Evolutionary conservation across 2,797 vertebrate genomes (phyloP), one percentile per base, ranked within the genome.

Genomic region (Myotis findleyi): DNA sequence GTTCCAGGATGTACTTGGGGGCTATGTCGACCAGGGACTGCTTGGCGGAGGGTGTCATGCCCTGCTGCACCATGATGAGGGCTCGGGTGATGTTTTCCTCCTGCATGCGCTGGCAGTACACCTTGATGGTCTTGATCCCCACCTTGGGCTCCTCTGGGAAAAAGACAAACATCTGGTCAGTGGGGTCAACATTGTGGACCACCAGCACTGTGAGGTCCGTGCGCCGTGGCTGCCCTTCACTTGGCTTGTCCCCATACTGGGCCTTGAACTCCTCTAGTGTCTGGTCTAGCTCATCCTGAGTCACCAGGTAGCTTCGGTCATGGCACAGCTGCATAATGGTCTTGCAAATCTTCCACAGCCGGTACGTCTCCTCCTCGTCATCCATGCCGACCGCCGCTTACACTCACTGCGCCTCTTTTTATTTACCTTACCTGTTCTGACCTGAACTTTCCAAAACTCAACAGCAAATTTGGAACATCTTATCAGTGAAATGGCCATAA

Each of bases 141-240:
- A 99, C 99, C 87, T 99, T 99, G 41, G 99, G 99, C 91, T 99
- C 99, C 99, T 99, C 99, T 99, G 98, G 99, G 96, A 99, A 99
- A 97, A 99, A 99, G 55, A 99, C 99, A 47, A 99, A 99, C 99
- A 99, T 99, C 98, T 99, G 99, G 96, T 99, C 99, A 0, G 99
- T 99, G 92, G 99, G 99, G 53, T 99, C 99, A 5, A 99, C 99
- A 0, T 99, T 99, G 97, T 99, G 99, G 1, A 99, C 99, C 89
- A 99, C 99, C 93, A 99, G 97, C 66, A 99, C 99, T 0, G 99
- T 99, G 30, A 99, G 99, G 93, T 99, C 99, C 0, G 99, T 99
- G 36, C 99, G 98, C 33, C 99, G 98, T 0, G 99, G 99, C 1
- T 99, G 98, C 11, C 99, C 99, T 96, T 99, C 99, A 7, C 99